Conservation (phyloP, 2,797 vertebrate genomes). For the Borostomias antarcticus region DNA sequence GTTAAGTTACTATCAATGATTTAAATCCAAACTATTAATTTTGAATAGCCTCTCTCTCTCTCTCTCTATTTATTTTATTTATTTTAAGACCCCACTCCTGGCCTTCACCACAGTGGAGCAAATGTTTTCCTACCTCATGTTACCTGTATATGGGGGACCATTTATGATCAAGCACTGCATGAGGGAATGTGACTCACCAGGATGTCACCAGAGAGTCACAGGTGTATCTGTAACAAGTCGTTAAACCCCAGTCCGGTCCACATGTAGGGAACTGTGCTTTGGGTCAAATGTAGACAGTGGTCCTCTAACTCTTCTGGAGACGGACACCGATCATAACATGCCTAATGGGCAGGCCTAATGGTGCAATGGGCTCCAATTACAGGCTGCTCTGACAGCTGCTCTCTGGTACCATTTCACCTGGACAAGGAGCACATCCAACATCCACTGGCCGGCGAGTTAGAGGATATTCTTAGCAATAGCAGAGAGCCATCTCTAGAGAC, state of each 20-base stretch:
- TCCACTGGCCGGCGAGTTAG: neutral
- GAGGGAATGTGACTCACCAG: neutral
- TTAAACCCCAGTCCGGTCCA: conserved; percentile 1
- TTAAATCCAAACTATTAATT: neutral
- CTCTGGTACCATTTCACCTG: conserved; percentile 1
- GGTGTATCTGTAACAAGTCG: conserved; percentile 11
- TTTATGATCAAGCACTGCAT: neutral
- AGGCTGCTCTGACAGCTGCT: conserved; percentile 9
- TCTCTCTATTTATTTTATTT: neutral
- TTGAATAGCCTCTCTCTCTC: neutral
- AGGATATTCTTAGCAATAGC: neutral
- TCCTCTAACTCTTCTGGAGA: conserved; percentile 1
- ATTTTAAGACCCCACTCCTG: neutral
- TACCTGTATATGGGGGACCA: neutral
- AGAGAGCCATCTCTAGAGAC: neutral
- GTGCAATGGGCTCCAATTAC: conserved; percentile 23
- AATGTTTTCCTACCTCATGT: conserved; percentile 5
- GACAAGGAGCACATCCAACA: neutral
- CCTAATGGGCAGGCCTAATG: conserved; percentile 15
- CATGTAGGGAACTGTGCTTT: neutral
- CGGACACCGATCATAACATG: conserved; percentile 8
- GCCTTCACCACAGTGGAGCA: too few relatives aligned
- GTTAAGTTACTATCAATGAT: neutral
- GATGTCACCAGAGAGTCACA: conserved; percentile 4
- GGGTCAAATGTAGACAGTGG: conserved; percentile 12